Conservation (phyloP, 2,113 vertebrate species). For the Calypte anna region DNA sequence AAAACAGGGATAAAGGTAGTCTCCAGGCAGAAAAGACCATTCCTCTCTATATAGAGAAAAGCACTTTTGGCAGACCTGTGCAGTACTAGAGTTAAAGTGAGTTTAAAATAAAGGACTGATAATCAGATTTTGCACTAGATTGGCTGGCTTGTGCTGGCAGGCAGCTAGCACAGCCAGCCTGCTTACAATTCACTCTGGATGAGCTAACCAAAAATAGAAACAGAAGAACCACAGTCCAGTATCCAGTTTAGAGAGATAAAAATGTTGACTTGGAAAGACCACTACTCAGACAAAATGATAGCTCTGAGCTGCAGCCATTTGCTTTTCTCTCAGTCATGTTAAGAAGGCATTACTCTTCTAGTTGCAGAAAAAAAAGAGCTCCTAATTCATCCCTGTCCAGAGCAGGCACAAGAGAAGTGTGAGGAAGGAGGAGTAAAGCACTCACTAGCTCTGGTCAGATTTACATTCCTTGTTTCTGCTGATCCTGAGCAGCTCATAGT, state of each 20-base stretch:
- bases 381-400: neutral
- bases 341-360: neutral
- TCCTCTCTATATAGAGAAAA: neutral
- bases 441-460: neutral
- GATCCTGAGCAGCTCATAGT: neutral
- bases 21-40: neutral
- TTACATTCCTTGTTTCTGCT: neutral
- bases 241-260: neutral
- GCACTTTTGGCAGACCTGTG: constrained; percentile 6
- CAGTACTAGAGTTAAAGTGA: neutral
- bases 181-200: constrained; percentile 7
- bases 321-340: neutral
- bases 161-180: constrained; percentile 28
- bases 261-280: neutral
- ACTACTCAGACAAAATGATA: neutral
- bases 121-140: constrained; percentile 62
- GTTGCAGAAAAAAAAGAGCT: neutral
- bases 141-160: constrained; percentile 24
- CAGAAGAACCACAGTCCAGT: neutral
- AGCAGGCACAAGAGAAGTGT: neutral
- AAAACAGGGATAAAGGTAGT: neutral
- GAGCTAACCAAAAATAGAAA: constrained; percentile 46
- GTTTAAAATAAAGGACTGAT: constrained; percentile 55
- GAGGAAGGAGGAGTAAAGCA: neutral
- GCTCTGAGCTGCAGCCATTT: neutral